phyloP scores from a whole-genome alignment of 2,797 vertebrate genomes.

The Parauchenoglanis punctatus region DNA sequence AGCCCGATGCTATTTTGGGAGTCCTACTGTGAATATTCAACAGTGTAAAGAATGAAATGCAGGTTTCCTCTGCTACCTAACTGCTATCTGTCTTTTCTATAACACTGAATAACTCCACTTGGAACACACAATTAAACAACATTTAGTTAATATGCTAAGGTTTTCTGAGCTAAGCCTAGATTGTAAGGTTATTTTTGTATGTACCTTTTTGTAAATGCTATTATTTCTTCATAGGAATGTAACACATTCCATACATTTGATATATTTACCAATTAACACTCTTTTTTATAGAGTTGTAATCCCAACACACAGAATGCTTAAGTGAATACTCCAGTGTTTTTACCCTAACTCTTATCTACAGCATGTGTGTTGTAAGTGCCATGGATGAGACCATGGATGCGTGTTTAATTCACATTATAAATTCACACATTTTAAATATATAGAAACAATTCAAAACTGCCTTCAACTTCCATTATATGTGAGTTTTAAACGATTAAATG shows the following conservation, averaged over 20 bases:
- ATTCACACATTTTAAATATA: not conserved
- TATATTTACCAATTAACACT: not conserved
- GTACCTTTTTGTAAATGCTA: not conserved
- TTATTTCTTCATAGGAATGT: not conserved
- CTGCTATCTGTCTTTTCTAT: not conserved
- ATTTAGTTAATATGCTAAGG: not conserved
- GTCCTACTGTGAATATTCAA: not conserved
- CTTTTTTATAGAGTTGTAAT: not conserved
- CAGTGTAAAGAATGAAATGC: not conserved
- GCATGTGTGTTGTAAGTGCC: not conserved
- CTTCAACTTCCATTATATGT: not conserved
- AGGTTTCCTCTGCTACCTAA: too few relatives aligned
- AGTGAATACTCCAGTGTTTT: not conserved
- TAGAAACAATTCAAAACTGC: not conserved
- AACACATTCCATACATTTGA: not conserved
- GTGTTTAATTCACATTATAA: not conserved
- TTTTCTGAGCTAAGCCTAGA: not conserved
- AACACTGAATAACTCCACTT: not conserved
- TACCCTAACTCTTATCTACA: not conserved
- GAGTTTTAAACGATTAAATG: not conserved
- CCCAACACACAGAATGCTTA: not conserved
- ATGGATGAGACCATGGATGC: not conserved
- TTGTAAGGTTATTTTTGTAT: not conserved
- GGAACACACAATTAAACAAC: conserved; percentile 1
- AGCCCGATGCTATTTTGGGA: too few relatives aligned